These are phyloP conservation scores for Sitobion miscanthi DNA, from an alignment of 1,140 invertebrate genomes.

Conservation along the genomic window DNA sequence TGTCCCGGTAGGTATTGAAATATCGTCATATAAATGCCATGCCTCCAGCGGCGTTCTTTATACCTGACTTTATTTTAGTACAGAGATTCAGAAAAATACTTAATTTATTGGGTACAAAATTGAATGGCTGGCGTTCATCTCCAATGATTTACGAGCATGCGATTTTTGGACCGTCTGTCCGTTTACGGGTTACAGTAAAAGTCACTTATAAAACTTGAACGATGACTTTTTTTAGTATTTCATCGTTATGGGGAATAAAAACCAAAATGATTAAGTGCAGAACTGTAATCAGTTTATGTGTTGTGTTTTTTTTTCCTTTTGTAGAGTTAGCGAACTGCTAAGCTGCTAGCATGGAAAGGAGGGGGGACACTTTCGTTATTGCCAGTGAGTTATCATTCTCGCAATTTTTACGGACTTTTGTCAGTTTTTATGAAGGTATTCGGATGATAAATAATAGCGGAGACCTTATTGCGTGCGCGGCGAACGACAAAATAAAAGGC, in stretches of 20 bases:
- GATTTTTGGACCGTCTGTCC: slow-evolving; percentile 11
- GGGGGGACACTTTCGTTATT: slow-evolving; percentile 49
- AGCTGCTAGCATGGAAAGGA: neutral
- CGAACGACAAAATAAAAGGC: slow-evolving; percentile 51
- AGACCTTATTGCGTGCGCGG: slow-evolving; percentile 48
- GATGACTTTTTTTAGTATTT: slow-evolving; percentile 43
- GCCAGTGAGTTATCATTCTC: slow-evolving; percentile 53
- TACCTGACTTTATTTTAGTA: slow-evolving; percentile 7
- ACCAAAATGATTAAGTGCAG: slow-evolving; percentile 55
- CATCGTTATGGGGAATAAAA: slow-evolving; percentile 47
- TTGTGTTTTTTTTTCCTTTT: slow-evolving; percentile 1
- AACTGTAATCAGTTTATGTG: slow-evolving; percentile 54
- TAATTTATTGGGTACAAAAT: slow-evolving; percentile 28
- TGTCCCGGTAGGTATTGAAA: neutral
- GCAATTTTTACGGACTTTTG: slow-evolving; percentile 56
- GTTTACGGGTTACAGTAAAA: slow-evolving; percentile 26
- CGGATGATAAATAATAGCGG: slow-evolving; percentile 54
- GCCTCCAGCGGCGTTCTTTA: neutral
- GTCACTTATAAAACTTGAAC: slow-evolving; percentile 50
- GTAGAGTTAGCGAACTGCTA: slow-evolving; percentile 44
- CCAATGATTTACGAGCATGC: slow-evolving; percentile 34
- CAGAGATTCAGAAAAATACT: neutral
- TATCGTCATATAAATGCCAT: slow-evolving; percentile 7
- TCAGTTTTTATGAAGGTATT: slow-evolving; percentile 56
- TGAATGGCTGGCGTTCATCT: slow-evolving; percentile 1